Conservation (phyloP, 2,797 vertebrate genomes). For the Bradypodion pumilum region DNA sequence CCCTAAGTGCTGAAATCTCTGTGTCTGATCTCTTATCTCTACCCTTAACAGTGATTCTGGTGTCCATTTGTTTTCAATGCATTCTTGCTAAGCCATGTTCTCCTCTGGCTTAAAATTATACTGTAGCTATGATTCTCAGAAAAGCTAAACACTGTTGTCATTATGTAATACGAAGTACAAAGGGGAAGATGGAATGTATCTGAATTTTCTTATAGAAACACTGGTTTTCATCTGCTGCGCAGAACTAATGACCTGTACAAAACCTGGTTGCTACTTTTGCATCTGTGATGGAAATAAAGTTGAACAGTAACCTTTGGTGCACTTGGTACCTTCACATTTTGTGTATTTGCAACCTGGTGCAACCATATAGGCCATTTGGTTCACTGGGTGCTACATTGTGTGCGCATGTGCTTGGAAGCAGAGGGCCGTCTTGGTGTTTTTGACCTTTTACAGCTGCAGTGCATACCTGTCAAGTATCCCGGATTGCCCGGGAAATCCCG, state of each 20-base stretch:
- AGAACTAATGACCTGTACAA: neutral
- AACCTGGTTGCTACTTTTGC: neutral
- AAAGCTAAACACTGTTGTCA: neutral
- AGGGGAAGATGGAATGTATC: no score
- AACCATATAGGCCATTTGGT: neutral
- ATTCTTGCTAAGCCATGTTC: neutral
- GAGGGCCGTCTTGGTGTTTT: neutral
- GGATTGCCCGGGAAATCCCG: no score
- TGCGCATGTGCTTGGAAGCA: neutral
- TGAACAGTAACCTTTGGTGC: no score
- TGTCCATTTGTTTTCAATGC: neutral
- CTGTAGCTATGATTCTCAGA: neutral
- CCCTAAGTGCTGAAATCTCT: neutral
- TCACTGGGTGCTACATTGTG: neutral
- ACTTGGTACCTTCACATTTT: no score
- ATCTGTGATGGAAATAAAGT: no score
- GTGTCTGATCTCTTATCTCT: neutral
- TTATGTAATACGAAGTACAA: neutral
- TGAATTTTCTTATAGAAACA: neutral
- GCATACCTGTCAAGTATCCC: no score
- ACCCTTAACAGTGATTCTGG: neutral
- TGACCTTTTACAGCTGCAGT: neutral
- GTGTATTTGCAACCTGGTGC: neutral
- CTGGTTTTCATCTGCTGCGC: neutral
- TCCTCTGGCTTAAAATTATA: neutral